Percentiles rank a stretch among this genome's conserved stretches.
Conservation (phyloP, 2,888 invertebrate species). For the Phlogophora meticulosa region DNA sequence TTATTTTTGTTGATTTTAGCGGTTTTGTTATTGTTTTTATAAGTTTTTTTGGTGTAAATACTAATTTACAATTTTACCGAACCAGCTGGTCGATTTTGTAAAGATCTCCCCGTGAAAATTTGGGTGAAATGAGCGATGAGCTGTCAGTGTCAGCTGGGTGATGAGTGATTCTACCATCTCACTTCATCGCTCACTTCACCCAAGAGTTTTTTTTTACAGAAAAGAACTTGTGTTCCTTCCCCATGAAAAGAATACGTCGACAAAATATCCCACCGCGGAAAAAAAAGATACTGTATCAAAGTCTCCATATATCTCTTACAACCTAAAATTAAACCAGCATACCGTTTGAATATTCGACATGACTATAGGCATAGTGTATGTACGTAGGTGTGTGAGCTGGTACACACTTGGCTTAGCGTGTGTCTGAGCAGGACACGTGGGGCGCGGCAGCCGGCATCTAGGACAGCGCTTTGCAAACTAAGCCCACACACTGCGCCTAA, state of each 20-base stretch:
- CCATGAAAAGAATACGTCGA: not conserved
- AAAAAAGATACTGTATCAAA: not conserved
- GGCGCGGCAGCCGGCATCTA: constrained; percentile 63
- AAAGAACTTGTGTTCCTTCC: too few species aligned
- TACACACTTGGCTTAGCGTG: constrained; percentile 49
- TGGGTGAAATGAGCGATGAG: too few species aligned
- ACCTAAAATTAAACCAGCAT: not conserved
- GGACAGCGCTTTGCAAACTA: constrained; percentile 64
- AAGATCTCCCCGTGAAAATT: too few species aligned
- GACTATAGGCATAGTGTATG: not conserved
- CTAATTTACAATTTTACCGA: not conserved
- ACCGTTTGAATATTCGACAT: constrained; percentile 22
- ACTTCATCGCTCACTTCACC: too few species aligned
- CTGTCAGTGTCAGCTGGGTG: too few species aligned
- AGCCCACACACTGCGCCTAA: constrained; percentile 39
- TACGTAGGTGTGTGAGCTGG: not conserved
- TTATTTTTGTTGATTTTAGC: constrained; percentile 12
- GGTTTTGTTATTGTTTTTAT: not conserved
- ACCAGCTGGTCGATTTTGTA: not conserved
- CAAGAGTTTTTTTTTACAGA: too few species aligned
- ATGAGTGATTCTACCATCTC: too few species aligned
- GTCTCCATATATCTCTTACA: not conserved
- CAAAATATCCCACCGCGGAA: too few species aligned
- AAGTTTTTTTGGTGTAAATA: not conserved
- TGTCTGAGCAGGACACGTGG: constrained; percentile 47